Conservation (phyloP, 2,888 invertebrate species). For the Andrena hattorfiana region DNA sequence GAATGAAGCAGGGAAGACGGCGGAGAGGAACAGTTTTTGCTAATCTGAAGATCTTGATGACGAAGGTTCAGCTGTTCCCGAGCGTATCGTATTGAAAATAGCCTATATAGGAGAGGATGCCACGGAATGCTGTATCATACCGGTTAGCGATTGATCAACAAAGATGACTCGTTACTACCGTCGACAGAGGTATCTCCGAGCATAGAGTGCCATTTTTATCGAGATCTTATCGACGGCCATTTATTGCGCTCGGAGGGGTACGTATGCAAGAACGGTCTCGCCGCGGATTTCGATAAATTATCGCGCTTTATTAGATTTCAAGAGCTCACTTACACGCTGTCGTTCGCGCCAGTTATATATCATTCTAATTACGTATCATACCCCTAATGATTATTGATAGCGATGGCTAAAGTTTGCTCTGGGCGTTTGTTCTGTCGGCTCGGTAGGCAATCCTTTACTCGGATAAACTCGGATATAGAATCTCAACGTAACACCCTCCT, state of each 20-base stretch:
- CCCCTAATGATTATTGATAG: conserved; percentile 2
- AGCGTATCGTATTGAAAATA: conserved; percentile 59
- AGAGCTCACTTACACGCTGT: conserved; percentile 25
- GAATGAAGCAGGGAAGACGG: conserved; percentile 18
- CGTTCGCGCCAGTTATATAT: conserved; percentile 19
- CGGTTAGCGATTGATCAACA: conserved; percentile 60
- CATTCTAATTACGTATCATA: conserved; percentile 16
- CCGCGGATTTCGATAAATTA: conserved; percentile 23
- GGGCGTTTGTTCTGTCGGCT: background rate
- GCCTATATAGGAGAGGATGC: conserved; percentile 41
- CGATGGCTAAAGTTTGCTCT: background rate
- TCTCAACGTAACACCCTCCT: background rate
- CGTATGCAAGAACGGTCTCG: conserved; percentile 26
- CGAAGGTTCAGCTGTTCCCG: conserved; percentile 50
- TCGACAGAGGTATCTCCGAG: conserved; percentile 40
- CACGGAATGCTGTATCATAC: conserved; percentile 61
- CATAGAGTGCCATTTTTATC: conserved; percentile 44
- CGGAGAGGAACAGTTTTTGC: conserved; percentile 51
- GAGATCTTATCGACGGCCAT: conserved; percentile 32
- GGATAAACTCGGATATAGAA: background rate
- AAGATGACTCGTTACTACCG: conserved; percentile 62
- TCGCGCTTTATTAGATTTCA: conserved; percentile 25
- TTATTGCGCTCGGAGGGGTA: conserved; percentile 40
- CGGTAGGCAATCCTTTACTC: background rate
- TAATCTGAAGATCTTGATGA: conserved; percentile 61